A percentile compares a stretch with the other conserved stretches of the same genome.
These are phyloP conservation scores for Neosilurus hyrtlii DNA, from an alignment of 2,797 vertebrate genomes.

Conservation along the genomic window DNA sequence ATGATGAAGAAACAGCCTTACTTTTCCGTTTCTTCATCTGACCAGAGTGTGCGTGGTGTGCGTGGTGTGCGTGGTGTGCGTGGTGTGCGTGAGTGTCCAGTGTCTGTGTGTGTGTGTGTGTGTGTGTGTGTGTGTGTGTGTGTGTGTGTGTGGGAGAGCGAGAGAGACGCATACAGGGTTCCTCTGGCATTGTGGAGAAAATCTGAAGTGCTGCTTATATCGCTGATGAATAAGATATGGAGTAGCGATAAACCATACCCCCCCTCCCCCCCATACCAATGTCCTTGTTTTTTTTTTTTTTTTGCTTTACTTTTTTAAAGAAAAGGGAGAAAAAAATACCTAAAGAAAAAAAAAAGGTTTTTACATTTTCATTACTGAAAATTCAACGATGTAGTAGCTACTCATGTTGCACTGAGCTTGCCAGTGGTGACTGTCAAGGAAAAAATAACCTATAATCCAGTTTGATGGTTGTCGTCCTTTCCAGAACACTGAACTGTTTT, in stretches of 20 bases:
- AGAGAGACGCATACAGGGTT: constrained; percentile 97
- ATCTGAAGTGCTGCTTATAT: constrained; percentile 99
- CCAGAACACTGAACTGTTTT: constrained; percentile 97
- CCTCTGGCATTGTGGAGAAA: constrained; percentile 93
- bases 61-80: no score
- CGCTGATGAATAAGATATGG: constrained; percentile 89
- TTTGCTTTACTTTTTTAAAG: constrained; percentile 88
- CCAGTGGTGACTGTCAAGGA: constrained; percentile 91
- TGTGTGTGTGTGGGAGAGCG: constrained; percentile 58
- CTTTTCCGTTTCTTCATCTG: constrained; percentile 98
- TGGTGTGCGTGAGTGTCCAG: background rate
- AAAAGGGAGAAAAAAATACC: constrained; percentile 86
- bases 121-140: background rate
- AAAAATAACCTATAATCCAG: constrained; percentile 82
- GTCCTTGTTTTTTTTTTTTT: constrained; percentile 61
- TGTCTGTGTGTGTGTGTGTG: background rate
- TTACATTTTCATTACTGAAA: constrained; percentile 98
- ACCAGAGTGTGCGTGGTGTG: background rate
- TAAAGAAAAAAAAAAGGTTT: constrained; percentile 84
- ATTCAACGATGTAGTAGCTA: constrained; percentile 89
- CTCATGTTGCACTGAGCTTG: constrained; percentile 98
- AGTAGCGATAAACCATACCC: constrained; percentile 86
- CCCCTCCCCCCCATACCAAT: constrained; percentile 55
- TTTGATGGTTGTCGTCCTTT: constrained; percentile 89
- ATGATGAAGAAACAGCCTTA: constrained; percentile 99